Evolutionary conservation across 2,113 vertebrate genomes (phyloP).

Genomic region (Syngnathoides biaculeatus): DNA sequence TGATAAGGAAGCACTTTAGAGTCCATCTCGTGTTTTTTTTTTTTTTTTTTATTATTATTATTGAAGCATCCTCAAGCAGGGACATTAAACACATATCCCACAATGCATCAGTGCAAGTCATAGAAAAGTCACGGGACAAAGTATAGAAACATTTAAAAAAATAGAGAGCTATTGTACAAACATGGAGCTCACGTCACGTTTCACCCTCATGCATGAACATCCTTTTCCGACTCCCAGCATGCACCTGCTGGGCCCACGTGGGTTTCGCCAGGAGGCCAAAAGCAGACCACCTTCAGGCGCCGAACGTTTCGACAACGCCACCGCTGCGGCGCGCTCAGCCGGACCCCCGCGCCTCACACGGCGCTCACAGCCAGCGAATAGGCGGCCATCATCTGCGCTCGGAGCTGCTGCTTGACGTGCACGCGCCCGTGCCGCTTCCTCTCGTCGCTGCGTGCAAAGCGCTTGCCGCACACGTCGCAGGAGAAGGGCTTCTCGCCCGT

Average conservation of each 20-base stretch:
- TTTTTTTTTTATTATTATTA: slow-evolving; percentile 46
- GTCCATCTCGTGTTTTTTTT: slow-evolving; percentile 2
- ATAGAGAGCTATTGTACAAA: slow-evolving; percentile 61
- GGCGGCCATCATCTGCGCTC: slow-evolving; percentile 69
- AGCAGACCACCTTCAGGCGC: slow-evolving; percentile 6
- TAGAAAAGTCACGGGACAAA: slow-evolving; percentile 38
- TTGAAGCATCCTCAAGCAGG: slow-evolving; percentile 55
- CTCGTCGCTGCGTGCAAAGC: slow-evolving; percentile 89
- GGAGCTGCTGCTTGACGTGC: slow-evolving; percentile 84
- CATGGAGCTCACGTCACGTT: slow-evolving; percentile 24
- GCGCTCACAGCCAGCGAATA: slow-evolving; percentile 61
- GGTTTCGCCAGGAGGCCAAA: neutral
- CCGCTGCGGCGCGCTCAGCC: neutral
- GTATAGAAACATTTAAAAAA: slow-evolving; percentile 53
- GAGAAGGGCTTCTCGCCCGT: slow-evolving; percentile 94
- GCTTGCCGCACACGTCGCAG: slow-evolving; percentile 90
- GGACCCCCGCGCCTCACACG: slow-evolving; percentile 33
- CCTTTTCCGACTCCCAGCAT: neutral
- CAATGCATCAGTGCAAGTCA: slow-evolving; percentile 33
- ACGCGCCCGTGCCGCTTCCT: slow-evolving; percentile 92
- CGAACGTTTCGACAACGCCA: slow-evolving; percentile 8
- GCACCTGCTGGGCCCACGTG: neutral
- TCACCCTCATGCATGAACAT: slow-evolving; percentile 9
- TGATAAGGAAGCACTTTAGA: neutral
- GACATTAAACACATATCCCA: slow-evolving; percentile 42